These are phyloP conservation scores for Crenuchus spilurus DNA, from an alignment of 2,797 vertebrate species.

Conservation along the genomic window DNA sequence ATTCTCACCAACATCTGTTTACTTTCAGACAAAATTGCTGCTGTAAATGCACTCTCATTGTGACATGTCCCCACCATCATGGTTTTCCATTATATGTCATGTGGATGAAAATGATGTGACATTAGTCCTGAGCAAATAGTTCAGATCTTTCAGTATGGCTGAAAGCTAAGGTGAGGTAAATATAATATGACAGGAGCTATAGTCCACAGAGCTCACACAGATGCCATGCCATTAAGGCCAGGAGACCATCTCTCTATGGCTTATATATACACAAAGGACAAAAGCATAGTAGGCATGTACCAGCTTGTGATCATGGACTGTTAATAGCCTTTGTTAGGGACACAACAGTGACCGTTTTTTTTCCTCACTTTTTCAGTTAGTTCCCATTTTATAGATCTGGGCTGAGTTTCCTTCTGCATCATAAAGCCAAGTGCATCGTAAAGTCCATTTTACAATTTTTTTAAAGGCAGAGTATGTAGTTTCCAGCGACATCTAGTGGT, in stretches of 20 bases:
- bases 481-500: too few relatives aligned
- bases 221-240: slow-evolving; percentile 14
- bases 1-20: slow-evolving; percentile 18
- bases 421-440: neutral
- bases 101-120: slow-evolving; percentile 27
- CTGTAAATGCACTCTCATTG: slow-evolving; percentile 13
- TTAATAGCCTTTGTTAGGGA: slow-evolving; percentile 22
- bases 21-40: slow-evolving; percentile 14
- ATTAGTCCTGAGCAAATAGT: slow-evolving; percentile 32
- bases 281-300: slow-evolving; percentile 21
- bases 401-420: too few relatives aligned
- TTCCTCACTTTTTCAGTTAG: neutral
- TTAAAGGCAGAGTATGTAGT: too few relatives aligned
- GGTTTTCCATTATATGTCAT: slow-evolving; percentile 22
- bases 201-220: slow-evolving; percentile 7
- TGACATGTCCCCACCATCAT: slow-evolving; percentile 6
- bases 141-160: slow-evolving; percentile 27
- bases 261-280: slow-evolving; percentile 35
- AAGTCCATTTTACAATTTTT: too few relatives aligned
- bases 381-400: neutral
- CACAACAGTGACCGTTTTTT: neutral
- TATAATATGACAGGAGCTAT: slow-evolving; percentile 25
- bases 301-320: slow-evolving; percentile 7
- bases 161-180: slow-evolving; percentile 31
- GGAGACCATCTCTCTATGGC: neutral